Percentiles rank a stretch among this genome's conserved stretches.
Conservation (phyloP, 64 coral and sea anemone genomes). For the Acropora tenuis region DNA sequence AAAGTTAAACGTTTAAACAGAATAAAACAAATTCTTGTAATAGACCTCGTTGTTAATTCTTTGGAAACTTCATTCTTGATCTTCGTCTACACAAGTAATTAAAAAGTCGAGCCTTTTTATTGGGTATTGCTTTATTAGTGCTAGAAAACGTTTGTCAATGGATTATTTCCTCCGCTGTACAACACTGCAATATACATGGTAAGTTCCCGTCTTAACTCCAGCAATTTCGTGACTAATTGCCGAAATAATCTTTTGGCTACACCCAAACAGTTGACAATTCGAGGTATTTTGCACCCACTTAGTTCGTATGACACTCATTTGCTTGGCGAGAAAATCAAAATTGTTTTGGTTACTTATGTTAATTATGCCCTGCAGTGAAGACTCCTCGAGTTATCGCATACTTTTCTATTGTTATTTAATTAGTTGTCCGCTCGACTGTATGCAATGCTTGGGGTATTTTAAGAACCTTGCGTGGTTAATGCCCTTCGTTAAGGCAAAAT, state of each 20-base stretch:
- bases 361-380: conserved; percentile 34
- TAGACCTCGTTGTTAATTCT: too few species aligned
- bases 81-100: not conserved
- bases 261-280: conserved; percentile 29
- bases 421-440: conserved; percentile 4
- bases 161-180: conserved; percentile 1
- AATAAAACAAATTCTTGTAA: not conserved
- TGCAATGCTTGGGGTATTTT: not conserved
- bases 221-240: conserved; percentile 1
- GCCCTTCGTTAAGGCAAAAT: conserved; percentile 14
- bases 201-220: not conserved
- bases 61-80: not conserved
- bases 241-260: conserved; percentile 9
- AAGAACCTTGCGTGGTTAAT: not conserved
- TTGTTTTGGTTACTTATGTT: conserved; percentile 44
- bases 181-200: not conserved
- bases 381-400: conserved; percentile 30
- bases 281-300: not conserved
- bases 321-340: not conserved
- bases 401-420: conserved; percentile 54
- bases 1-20: not conserved
- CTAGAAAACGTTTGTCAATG: not conserved
- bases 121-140: conserved; percentile 1
- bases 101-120: not conserved
- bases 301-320: conserved; percentile 2